Evolutionary conservation across 30 jellyfish, hydroid and myxozoan genomes (phyloP), one percentile per base, ranked within the genome.

Genomic region (Rhopilema esculentum): DNA sequence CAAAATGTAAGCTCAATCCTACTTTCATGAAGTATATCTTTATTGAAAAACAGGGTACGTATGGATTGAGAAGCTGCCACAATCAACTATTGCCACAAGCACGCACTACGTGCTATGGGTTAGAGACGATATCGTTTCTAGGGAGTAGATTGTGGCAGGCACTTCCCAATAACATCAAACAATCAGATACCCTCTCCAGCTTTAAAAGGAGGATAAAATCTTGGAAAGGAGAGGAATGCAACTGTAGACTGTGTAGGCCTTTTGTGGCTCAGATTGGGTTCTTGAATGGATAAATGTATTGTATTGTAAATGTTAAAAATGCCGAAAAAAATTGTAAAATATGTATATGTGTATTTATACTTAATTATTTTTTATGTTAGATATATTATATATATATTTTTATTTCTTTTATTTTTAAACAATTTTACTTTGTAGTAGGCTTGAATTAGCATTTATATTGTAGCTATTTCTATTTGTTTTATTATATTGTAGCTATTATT

Each of bases 21-120:
- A 40, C 57, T 40, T 67, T 67, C 32, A 67, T 67, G 78, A 67
- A 67, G 78, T 26, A 64, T 7, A 64, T 64, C 24, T 64, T 64
- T n/a, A 7, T 64, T 26, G 24, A 64, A 7, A 26, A 29, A 64
- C 20, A 64, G 18, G 8, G 72, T 1, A 19, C n/a, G n/a, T n/a
- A n/a, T n/a, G n/a, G n/a, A n/a, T n/a, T n/a, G n/a, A n/a, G n/a
- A n/a, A n/a, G n/a, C n/a, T n/a, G n/a, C n/a, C n/a, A n/a, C n/a
- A n/a, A n/a, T n/a, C n/a, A 12, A 40, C 57, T 40, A 40, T 12
- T 40, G 57, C 57, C 57, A 40, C 57, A 40, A 40, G 57, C 57
- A 12, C 57, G 12, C 57, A 40, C 57, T 40, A 40, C 57, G 12
- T 40, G 57, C 57, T 40, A 40, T 40, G 57, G 57, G 9, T 40